A percentile compares a stretch with the other conserved stretches of the same genome.
Evolutionary conservation across 2,797 vertebrate genomes (phyloP).

Genomic region (Okamejei kenojei): DNA sequence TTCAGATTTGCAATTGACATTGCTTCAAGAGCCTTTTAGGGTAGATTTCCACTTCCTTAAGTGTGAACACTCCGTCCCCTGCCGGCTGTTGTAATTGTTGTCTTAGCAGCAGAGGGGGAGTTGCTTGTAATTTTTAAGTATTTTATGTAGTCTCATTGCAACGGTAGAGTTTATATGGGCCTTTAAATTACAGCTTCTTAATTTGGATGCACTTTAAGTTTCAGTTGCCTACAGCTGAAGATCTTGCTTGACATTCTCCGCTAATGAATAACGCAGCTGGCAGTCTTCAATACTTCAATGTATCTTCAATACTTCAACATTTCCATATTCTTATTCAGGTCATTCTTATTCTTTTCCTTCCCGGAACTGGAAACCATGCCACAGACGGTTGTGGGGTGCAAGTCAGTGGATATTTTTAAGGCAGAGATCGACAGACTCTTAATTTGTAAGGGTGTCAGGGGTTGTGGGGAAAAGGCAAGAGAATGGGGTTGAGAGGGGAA

Average conservation of each 20-base stretch:
- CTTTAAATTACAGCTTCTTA: neutral
- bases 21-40: neutral
- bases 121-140: neutral
- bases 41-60: neutral
- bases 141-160: neutral
- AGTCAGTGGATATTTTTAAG: too few relatives aligned
- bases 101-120: neutral
- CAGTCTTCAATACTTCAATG: neutral
- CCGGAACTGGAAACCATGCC: neutral
- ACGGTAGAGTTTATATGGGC: neutral
- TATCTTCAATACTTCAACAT: neutral
- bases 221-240: neutral
- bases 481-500: too few relatives aligned
- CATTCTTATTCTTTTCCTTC: neutral
- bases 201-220: slow-evolving; percentile 1
- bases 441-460: too few relatives aligned
- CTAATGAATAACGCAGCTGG: neutral
- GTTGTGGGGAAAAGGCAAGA: too few relatives aligned
- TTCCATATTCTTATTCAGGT: neutral
- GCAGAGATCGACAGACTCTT: too few relatives aligned
- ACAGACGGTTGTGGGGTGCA: too few relatives aligned
- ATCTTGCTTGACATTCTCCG: neutral
- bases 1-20: neutral
- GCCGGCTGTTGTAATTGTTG: neutral
- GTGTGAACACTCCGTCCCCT: neutral